Percentiles rank a stretch among this genome's conserved stretches.
Conservation (phyloP, 2,797 vertebrate species). For the Semotilus atromaculatus region DNA sequence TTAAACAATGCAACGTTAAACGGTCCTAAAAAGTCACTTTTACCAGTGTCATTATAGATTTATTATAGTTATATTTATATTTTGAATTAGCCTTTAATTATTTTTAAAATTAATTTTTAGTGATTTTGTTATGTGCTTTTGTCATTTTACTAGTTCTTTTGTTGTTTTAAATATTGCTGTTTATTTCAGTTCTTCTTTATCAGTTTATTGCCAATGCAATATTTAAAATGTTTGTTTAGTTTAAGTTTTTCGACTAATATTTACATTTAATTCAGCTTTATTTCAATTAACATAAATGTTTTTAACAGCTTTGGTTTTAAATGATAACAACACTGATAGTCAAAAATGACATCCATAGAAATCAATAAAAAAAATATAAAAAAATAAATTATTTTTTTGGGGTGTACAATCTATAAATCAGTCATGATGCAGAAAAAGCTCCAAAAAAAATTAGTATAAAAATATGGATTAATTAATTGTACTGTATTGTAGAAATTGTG, state of each 20-base stretch:
- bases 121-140: too few species aligned
- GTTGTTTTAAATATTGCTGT: too few species aligned
- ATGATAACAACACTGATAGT: too few species aligned
- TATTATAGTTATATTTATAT: background rate
- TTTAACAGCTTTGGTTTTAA: too few species aligned
- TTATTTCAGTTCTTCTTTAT: too few species aligned
- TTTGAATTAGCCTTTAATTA: background rate
- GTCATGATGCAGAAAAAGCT: too few species aligned
- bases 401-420: background rate
- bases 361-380: background rate
- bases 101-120: background rate
- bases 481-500: background rate
- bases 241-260: background rate
- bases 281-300: too few species aligned
- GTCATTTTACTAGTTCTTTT: too few species aligned
- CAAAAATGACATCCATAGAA: background rate
- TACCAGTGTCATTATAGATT: background rate
- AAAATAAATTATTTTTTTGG: background rate
- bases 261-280: too few species aligned
- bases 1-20: background rate
- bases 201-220: too few species aligned
- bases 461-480: background rate
- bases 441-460: background rate
- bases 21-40: background rate
- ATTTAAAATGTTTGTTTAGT: too few species aligned